A percentile compares a stretch with the other conserved stretches of the same genome.
phyloP scores from a whole-genome alignment of 2,888 invertebrate species.

The Chesias legatella region DNA sequence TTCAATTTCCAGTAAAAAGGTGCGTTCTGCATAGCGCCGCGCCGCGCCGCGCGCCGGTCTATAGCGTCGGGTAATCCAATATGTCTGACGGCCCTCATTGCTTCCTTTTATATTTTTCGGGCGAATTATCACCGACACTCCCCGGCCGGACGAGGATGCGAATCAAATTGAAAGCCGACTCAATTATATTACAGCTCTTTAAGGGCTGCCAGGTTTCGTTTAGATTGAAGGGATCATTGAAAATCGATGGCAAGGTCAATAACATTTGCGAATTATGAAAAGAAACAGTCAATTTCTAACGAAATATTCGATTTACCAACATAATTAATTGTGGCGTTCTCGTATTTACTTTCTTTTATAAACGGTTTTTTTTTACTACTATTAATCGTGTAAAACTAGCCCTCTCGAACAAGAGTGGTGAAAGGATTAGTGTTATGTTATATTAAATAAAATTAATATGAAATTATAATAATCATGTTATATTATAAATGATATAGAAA shows the following conservation, averaged over 20 bases:
- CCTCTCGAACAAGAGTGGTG: too few relatives aligned
- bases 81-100: slow-evolving; percentile 65
- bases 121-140: slow-evolving; percentile 78
- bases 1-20: slow-evolving; percentile 17
- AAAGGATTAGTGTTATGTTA: too few relatives aligned
- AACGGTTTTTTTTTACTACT: too few relatives aligned
- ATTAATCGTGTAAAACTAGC: too few relatives aligned
- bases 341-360: too few relatives aligned
- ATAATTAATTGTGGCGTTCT: too few relatives aligned
- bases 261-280: too few relatives aligned
- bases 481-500: too few relatives aligned
- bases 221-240: slow-evolving; percentile 4
- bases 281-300: too few relatives aligned
- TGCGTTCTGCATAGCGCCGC: slow-evolving; percentile 19
- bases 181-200: slow-evolving; percentile 71
- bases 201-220: slow-evolving; percentile 50
- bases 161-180: slow-evolving; percentile 80
- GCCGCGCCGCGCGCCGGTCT: slow-evolving; percentile 20
- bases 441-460: too few relatives aligned
- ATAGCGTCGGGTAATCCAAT: slow-evolving; percentile 64
- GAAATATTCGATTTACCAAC: too few relatives aligned
- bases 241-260: slow-evolving; percentile 6
- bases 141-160: slow-evolving; percentile 67
- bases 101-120: slow-evolving; percentile 77
- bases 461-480: too few relatives aligned